Percentiles rank a stretch among this genome's conserved stretches.
These are phyloP conservation scores for Lasioglossum vierecki DNA, from an alignment of 2,888 invertebrate genomes.

Conservation along the genomic window DNA sequence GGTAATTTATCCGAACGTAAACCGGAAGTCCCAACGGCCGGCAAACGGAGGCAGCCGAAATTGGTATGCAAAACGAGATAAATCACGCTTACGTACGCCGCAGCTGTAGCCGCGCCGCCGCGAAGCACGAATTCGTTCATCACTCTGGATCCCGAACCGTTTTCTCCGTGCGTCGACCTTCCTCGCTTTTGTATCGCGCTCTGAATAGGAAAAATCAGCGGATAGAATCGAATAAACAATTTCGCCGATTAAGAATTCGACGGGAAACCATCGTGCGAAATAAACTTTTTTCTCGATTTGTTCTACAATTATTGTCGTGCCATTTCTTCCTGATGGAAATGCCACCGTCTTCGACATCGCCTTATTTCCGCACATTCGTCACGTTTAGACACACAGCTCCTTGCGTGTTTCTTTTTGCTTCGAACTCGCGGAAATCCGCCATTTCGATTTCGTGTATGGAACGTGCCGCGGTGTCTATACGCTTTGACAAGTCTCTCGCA, in stretches of 20 bases:
- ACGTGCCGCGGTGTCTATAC: not conserved
- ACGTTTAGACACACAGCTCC: not conserved
- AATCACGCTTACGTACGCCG: conserved; percentile 78
- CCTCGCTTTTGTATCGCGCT: conserved; percentile 41
- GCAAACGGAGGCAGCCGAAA: conserved; percentile 68
- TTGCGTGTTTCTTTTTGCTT: not conserved
- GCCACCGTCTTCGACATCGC: not conserved
- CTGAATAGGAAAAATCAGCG: conserved; percentile 48
- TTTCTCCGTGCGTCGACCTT: conserved; percentile 34
- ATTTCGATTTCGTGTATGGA: conserved; percentile 13
- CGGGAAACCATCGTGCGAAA: not conserved
- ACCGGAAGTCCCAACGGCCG: conserved; percentile 67
- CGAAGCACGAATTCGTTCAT: conserved; percentile 75
- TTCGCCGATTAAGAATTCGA: conserved; percentile 41
- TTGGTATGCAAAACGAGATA: conserved; percentile 78
- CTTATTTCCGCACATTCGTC: not conserved
- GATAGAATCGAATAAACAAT: conserved; percentile 24
- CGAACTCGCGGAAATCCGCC: not conserved
- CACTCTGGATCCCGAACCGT: conserved; percentile 60
- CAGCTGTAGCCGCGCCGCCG: conserved; percentile 76
- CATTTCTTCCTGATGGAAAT: too few relatives aligned
- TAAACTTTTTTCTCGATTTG: not conserved
- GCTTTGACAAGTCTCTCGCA: conserved; percentile 24
- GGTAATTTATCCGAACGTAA: conserved; percentile 73
- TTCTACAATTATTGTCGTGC: too few relatives aligned